Conservation (phyloP, 2,888 invertebrate species). For the Drosophila pegasa region DNA sequence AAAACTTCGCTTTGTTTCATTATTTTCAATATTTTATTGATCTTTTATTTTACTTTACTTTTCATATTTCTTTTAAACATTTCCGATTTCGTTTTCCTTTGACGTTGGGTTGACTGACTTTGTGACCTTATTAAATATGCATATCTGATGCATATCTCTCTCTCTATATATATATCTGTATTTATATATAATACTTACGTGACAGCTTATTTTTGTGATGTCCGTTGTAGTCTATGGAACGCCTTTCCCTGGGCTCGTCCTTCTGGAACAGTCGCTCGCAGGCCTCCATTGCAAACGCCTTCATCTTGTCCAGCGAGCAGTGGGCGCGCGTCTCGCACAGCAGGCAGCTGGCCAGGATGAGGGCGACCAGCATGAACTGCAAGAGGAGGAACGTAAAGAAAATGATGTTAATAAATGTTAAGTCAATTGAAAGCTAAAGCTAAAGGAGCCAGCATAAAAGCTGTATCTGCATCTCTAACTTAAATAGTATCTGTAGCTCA, state of each 20-base stretch:
- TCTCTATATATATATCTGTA: neutral
- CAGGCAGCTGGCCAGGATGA: constrained; percentile 48
- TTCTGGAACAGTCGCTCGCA: constrained; percentile 81
- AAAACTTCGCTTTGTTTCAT: constrained; percentile 49
- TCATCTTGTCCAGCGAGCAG: constrained; percentile 83
- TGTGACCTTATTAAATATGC: constrained; percentile 72
- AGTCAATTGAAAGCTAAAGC: constrained; percentile 4
- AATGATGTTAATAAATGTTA: neutral
- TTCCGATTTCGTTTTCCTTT: constrained; percentile 56
- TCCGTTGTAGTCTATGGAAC: constrained; percentile 68
- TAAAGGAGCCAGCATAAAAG: constrained; percentile 14
- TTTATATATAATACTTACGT: constrained; percentile 69
- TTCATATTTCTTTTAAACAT: constrained; percentile 20
- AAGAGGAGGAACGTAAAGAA: constrained; percentile 6
- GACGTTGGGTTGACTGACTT: constrained; percentile 76
- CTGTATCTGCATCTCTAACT: neutral
- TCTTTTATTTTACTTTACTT: constrained; percentile 19
- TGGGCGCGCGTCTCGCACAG: constrained; percentile 52
- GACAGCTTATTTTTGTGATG: constrained; percentile 61
- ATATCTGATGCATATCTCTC: constrained; percentile 1
- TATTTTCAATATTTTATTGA: constrained; percentile 20
- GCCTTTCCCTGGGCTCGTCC: constrained; percentile 77
- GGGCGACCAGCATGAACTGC: constrained; percentile 57
- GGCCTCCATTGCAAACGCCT: constrained; percentile 80
- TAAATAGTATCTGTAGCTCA: neutral